These are phyloP conservation scores for Phoxinus dragarum DNA, from an alignment of 2,797 vertebrate genomes.

Conservation along the genomic window DNA sequence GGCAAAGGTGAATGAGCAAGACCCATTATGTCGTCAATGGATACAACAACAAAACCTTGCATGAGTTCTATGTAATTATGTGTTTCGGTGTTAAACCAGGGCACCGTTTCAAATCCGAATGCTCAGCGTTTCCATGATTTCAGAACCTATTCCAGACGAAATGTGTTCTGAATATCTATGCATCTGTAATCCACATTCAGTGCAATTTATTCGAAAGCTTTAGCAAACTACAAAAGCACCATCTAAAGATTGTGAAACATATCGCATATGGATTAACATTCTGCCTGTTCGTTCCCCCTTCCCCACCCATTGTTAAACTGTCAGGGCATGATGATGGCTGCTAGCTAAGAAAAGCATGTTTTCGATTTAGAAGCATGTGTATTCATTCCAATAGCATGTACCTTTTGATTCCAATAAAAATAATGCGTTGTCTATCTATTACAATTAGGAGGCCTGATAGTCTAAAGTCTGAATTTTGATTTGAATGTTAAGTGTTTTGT, in stretches of 20 bases:
- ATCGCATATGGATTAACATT: conserved; percentile 29
- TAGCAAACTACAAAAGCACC: conserved; percentile 3
- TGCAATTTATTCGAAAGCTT: neutral
- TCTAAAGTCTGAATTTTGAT: neutral
- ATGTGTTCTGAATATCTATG: conserved; percentile 3
- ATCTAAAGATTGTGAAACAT: neutral
- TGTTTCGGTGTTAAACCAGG: conserved; percentile 31
- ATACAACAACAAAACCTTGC: conserved; percentile 48
- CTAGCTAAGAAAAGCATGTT: conserved; percentile 30
- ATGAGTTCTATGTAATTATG: conserved; percentile 32
- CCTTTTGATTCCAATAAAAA: conserved; percentile 12
- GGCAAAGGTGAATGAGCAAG: conserved; percentile 46
- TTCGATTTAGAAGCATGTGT: conserved; percentile 16
- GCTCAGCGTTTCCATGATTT: neutral
- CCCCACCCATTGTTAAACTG: conserved; percentile 37
- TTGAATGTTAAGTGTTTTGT: conserved; percentile 5
- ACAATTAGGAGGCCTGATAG: neutral
- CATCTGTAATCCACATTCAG: conserved; percentile 15
- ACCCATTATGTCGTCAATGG: conserved; percentile 45
- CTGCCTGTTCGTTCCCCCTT: neutral
- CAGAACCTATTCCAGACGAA: neutral
- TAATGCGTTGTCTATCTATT: conserved; percentile 4
- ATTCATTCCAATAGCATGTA: conserved; percentile 18
- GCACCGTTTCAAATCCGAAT: neutral
- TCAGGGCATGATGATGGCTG: conserved; percentile 24